Base-by-base conservation (phyloP, 2,113 vertebrate genomes). In the Synchiropus splendidus region DNA sequence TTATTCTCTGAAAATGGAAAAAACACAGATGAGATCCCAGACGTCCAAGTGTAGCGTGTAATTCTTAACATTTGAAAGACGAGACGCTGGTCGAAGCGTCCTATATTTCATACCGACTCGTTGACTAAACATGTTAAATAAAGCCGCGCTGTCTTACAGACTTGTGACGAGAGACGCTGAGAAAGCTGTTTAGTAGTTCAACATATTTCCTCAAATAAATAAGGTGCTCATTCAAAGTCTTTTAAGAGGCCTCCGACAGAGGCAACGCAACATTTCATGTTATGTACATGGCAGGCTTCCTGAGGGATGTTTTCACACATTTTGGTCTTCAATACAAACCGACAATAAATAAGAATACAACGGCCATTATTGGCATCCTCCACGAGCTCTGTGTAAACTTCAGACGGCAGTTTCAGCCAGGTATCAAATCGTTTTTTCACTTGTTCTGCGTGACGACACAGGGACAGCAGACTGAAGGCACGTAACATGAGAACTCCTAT, bases 1-100 rank as follows among this genome's bases (percentile, higher is more conserved):
- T 83, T 84, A 79, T 74, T 86, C 36, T 49, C 49, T 31, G 42
- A 16, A 62, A 72, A 41, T 45, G n/a, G 72, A 75, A 81, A 70
- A 78, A 70, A 74, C 78, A 75, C 51, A 51, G 45, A 48, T 8
- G 47, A 42, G 44, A 53, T 64, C 51, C 63, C 12, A 9, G 18
- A 33, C 2, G 13, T 9, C 9, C 48, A 67, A 8, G 31, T 48
- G 8, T 32, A 70, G n/a, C n/a, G n/a, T n/a, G n/a, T n/a, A n/a
- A n/a, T n/a, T n/a, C n/a, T n/a, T n/a, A 74, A 61, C 49, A 66
- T 51, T 62, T 51, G 42, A 13, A 67, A 64, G 68, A 69, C 63
- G 57, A 39, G 58, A 18, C 15, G 45, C 12, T 39, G 17, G 35
- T 51, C 53, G 13, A 51, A 61, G 51, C 34, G 39, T 56, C 5